Percentiles rank a stretch among this genome's conserved stretches.
Evolutionary conservation across 1,140 invertebrate species (phyloP).

Genomic region (Eueides isabella): DNA sequence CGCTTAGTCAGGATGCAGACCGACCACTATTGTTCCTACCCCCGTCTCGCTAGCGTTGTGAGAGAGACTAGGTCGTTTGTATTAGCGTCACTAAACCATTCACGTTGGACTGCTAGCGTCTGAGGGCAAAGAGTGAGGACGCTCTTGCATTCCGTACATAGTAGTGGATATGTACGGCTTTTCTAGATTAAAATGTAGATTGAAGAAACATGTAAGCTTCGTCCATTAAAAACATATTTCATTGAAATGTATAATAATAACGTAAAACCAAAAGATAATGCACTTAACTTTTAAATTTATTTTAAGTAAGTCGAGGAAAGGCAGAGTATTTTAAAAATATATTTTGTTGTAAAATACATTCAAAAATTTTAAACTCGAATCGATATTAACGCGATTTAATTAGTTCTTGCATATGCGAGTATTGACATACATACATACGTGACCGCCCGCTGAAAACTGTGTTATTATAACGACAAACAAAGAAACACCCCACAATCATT

Average conservation of each 20-base stretch:
- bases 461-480: no score
- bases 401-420: neutral
- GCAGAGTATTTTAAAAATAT: neutral
- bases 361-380: no score
- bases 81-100: constrained; percentile 22
- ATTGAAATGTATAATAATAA: neutral
- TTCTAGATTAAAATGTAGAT: no score
- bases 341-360: no score
- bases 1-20: neutral
- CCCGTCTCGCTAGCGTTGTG: constrained; percentile 6
- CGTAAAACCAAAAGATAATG: neutral
- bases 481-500: no score
- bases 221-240: neutral
- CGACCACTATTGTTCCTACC: constrained; percentile 15
- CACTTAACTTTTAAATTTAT: neutral
- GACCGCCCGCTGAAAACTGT: neutral
- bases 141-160: no score
- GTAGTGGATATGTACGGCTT: no score
- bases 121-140: neutral
- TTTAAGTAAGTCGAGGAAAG: neutral
- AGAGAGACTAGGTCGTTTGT: constrained; percentile 7
- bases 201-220: no score
- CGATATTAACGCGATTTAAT: neutral
- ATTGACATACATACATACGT: no score
- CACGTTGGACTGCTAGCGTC: neutral